These are phyloP conservation scores for Cyclophora punctaria DNA, from an alignment of 2,888 invertebrate species.

Conservation along the genomic window DNA sequence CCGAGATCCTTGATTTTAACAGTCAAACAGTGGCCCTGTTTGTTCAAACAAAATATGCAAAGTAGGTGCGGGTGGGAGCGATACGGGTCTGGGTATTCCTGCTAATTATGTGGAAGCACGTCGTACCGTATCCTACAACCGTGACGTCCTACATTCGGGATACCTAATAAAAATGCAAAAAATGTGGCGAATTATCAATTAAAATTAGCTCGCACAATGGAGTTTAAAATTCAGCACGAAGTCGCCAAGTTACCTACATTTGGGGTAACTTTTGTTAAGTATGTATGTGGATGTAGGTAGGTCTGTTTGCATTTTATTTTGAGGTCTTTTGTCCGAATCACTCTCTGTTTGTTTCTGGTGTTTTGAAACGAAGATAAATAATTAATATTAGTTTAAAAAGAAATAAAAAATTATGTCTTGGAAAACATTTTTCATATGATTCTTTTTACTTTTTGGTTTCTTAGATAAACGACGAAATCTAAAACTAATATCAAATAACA, in stretches of 20 bases:
- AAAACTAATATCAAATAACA: conserved; percentile 10
- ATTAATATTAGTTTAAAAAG: too few species aligned
- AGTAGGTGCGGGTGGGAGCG: conserved; percentile 62
- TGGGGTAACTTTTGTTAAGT: background rate
- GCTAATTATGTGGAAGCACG: conserved; percentile 70
- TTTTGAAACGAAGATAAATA: too few species aligned
- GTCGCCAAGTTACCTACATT: conserved; percentile 2
- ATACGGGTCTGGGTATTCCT: conserved; percentile 43
- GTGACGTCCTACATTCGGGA: conserved; percentile 52
- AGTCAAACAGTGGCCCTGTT: conserved; percentile 66
- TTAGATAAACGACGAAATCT: too few species aligned
- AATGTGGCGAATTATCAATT: conserved; percentile 63
- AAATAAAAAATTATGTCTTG: too few species aligned
- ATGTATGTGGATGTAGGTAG: too few species aligned
- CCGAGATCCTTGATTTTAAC: conserved; percentile 64
- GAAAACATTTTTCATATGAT: too few species aligned
- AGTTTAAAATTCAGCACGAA: conserved; percentile 15
- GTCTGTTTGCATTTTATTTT: too few species aligned
- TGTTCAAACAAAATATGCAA: conserved; percentile 72
- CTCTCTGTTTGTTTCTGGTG: too few species aligned
- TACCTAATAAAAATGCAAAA: conserved; percentile 67
- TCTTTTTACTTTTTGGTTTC: too few species aligned
- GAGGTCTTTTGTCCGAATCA: too few species aligned
- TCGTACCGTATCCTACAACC: conserved; percentile 41
- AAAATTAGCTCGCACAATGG: conserved; percentile 50